A percentile compares a stretch with the other conserved stretches of the same genome.
These are phyloP conservation scores for Cecropterus lyciades DNA, from an alignment of 1,140 invertebrate genomes.

Conservation along the genomic window DNA sequence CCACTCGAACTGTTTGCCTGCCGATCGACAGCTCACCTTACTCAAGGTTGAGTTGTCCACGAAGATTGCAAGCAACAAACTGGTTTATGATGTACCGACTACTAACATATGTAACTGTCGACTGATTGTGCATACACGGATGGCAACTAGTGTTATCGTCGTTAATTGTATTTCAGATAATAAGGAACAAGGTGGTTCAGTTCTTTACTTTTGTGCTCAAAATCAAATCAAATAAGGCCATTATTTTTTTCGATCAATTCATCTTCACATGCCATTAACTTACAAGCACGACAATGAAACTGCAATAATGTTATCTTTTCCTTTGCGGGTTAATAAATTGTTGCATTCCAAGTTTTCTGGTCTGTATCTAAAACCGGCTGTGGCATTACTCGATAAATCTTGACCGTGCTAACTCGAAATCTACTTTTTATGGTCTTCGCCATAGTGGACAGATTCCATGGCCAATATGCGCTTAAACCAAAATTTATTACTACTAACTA, in stretches of 20 bases:
- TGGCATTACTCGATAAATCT: slow-evolving; percentile 67
- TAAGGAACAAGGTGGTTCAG: too few species aligned
- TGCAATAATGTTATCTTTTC: slow-evolving; percentile 43
- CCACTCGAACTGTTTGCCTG: slow-evolving; percentile 66
- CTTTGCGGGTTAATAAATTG: slow-evolving; percentile 54
- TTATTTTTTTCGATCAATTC: slow-evolving; percentile 20
- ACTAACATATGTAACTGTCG: slow-evolving; percentile 21
- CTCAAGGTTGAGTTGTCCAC: slow-evolving; percentile 57
- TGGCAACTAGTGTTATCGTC: neutral
- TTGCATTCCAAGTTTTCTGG: slow-evolving; percentile 58
- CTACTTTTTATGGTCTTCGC: slow-evolving; percentile 69
- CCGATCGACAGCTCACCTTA: slow-evolving; percentile 63
- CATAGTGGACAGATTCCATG: slow-evolving; percentile 65
- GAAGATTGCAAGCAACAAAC: slow-evolving; percentile 44
- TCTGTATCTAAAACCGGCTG: slow-evolving; percentile 61
- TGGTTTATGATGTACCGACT: slow-evolving; percentile 28
- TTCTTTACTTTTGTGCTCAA: too few species aligned
- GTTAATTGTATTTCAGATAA: neutral
- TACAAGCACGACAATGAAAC: slow-evolving; percentile 29
- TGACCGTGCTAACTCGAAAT: slow-evolving; percentile 65
- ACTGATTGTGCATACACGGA: neutral
- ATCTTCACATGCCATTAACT: slow-evolving; percentile 11
- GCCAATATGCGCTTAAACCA: slow-evolving; percentile 60
- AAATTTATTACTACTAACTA: slow-evolving; percentile 56
- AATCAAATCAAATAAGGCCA: too few species aligned